phyloP scores from a whole-genome alignment of 2,888 invertebrate genomes.

The Agrotis segetum region DNA sequence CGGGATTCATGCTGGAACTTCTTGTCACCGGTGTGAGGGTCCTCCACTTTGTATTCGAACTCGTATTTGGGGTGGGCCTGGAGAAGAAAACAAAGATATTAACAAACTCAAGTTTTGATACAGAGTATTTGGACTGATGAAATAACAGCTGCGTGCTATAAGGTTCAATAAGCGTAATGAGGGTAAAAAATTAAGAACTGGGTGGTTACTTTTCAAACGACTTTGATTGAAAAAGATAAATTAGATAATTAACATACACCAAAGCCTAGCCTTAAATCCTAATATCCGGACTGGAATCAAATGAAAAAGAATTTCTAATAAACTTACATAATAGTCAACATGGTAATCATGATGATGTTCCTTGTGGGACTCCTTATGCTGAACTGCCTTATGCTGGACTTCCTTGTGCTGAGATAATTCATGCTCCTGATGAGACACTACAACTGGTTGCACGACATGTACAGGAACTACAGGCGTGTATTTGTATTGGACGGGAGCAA shows the following conservation, averaged over 20 bases:
- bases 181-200: no score
- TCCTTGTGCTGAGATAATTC: slow-evolving; percentile 46
- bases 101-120: no score
- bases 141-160: no score
- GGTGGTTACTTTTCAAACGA: no score
- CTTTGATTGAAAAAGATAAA: no score
- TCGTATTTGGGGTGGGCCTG: slow-evolving; percentile 89
- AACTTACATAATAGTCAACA: slow-evolving; percentile 78
- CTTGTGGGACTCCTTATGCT: slow-evolving; percentile 60
- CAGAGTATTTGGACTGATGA: no score
- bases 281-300: no score
- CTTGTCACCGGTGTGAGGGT: slow-evolving; percentile 90
- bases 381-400: slow-evolving; percentile 54
- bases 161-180: no score
- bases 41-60: slow-evolving; percentile 89
- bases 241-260: no score
- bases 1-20: slow-evolving; percentile 89
- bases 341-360: slow-evolving; percentile 66
- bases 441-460: slow-evolving; percentile 38
- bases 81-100: not conserved
- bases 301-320: no score
- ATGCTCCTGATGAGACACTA: slow-evolving; percentile 25
- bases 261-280: no score
- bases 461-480: slow-evolving; percentile 40
- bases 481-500: slow-evolving; percentile 44